Evolutionary conservation across 2,113 vertebrate species (phyloP).

Genomic region (Phyllostomus discolor): DNA sequence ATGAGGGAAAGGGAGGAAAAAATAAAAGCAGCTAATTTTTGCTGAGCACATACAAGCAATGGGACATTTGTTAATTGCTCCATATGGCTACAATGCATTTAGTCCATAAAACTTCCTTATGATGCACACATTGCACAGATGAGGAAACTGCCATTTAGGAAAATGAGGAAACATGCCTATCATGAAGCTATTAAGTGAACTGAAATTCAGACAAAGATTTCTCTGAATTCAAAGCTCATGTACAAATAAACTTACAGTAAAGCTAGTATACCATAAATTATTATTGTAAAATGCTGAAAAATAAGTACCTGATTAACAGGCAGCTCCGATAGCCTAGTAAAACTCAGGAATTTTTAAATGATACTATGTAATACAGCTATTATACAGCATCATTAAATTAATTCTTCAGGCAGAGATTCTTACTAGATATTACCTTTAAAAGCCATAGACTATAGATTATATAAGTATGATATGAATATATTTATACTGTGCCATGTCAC

Average conservation of each 20-base stretch:
- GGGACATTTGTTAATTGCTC: neutral
- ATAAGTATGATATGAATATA: neutral
- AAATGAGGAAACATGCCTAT: neutral
- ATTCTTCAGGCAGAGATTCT: slow-evolving; percentile 15
- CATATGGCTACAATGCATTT: neutral
- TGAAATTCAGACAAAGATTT: neutral
- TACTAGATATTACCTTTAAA: slow-evolving; percentile 14
- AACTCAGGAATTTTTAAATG: neutral
- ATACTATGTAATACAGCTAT: neutral
- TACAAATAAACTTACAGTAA: neutral
- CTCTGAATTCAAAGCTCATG: neutral
- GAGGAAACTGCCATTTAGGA: neutral
- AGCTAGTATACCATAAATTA: neutral
- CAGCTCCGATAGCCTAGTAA: neutral
- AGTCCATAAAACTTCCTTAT: neutral
- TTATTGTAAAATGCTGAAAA: slow-evolving; percentile 31
- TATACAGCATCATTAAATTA: slow-evolving; percentile 9
- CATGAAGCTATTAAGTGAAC: neutral
- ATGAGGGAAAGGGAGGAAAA: neutral
- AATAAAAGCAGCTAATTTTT: neutral
- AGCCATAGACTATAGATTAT: neutral
- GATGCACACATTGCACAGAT: neutral
- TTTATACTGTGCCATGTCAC: neutral
- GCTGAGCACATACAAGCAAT: neutral
- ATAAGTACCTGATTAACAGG: neutral